Conservation (phyloP, 2,888 invertebrate genomes). For the Neoitamus cyanurus region DNA sequence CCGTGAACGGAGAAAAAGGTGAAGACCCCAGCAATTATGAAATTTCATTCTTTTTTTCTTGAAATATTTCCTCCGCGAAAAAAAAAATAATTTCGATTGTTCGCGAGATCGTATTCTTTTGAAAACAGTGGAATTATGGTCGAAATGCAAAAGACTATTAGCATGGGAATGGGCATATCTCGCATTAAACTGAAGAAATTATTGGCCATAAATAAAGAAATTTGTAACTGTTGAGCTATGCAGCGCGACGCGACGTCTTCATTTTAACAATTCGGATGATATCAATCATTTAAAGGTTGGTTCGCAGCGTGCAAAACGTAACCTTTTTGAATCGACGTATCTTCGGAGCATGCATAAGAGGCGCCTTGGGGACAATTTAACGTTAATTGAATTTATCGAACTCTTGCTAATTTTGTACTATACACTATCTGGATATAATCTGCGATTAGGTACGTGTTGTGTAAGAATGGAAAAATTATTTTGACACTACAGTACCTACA, state of each 20-base stretch:
- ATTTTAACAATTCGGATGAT: background rate
- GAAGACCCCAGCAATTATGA: background rate
- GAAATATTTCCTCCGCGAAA: background rate
- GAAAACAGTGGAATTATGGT: background rate
- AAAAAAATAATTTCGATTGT: constrained; percentile 1
- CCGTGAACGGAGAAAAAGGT: constrained; percentile 4
- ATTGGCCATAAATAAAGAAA: background rate
- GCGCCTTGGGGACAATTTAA: background rate
- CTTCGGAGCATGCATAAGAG: too few relatives aligned
- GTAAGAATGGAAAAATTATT: constrained; percentile 26
- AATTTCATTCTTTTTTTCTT: background rate
- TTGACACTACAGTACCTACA: constrained; percentile 29
- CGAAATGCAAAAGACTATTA: background rate
- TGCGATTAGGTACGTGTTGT: background rate
- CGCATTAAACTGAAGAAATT: background rate
- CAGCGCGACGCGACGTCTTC: background rate
- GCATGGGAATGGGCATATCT: background rate
- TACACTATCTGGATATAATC: background rate
- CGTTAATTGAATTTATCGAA: constrained; percentile 21
- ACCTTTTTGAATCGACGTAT: background rate
- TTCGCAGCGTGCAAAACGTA: background rate
- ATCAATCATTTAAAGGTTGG: background rate
- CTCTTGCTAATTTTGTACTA: background rate
- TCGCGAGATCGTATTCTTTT: background rate
- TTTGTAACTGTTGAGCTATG: background rate